These are phyloP conservation scores for Crocidura indochinensis DNA, from an alignment of 2,797 vertebrate species.

Conservation along the genomic window DNA sequence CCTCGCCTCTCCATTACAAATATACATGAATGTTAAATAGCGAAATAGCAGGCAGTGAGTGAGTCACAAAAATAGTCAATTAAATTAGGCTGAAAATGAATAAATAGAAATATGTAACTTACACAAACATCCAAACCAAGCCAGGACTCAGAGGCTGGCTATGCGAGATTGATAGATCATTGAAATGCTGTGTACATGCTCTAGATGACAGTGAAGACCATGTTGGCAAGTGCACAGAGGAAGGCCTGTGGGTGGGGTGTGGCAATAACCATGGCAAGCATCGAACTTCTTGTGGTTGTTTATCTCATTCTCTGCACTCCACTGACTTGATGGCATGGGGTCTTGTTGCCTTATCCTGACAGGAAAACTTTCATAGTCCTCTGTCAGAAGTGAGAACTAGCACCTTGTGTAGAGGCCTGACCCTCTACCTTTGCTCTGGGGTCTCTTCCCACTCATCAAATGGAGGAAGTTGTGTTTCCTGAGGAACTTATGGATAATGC, in stretches of 20 bases:
- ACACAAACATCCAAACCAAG: slow-evolving; percentile 24
- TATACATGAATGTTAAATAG: background rate
- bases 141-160: slow-evolving; percentile 7
- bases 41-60: slow-evolving; percentile 17
- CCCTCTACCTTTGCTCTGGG: slow-evolving; percentile 75
- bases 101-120: slow-evolving; percentile 43
- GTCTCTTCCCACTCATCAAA: slow-evolving; percentile 66
- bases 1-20: no score
- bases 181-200: background rate
- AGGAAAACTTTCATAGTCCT: slow-evolving; percentile 78
- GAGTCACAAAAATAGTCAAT: slow-evolving; percentile 42
- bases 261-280: background rate
- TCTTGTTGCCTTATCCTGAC: slow-evolving; percentile 76
- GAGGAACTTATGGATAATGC: slow-evolving; percentile 73
- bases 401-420: slow-evolving; percentile 73
- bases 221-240: slow-evolving; percentile 13
- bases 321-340: slow-evolving; percentile 44
- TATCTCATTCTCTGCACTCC: slow-evolving; percentile 57
- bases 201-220: background rate
- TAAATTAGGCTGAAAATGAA: slow-evolving; percentile 45
- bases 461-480: slow-evolving; percentile 85
- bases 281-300: slow-evolving; percentile 66
- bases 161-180: background rate
- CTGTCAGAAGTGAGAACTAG: slow-evolving; percentile 68
- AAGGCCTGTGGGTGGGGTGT: slow-evolving; percentile 36